These are phyloP conservation scores for Ascidia mentula DNA, from an alignment of 23 tunicate species.

Conservation along the genomic window DNA sequence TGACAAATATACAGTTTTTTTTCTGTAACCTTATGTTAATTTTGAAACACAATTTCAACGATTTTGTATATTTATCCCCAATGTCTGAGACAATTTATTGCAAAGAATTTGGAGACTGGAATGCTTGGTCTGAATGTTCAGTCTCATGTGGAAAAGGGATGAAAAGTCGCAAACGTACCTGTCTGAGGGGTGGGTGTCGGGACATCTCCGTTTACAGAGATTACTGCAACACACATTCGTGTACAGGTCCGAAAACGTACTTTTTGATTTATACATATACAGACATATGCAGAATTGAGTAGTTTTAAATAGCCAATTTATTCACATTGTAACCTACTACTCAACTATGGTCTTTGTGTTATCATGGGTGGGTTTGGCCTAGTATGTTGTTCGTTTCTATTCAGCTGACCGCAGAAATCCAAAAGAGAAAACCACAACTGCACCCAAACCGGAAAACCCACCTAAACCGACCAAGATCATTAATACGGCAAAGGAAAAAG, in stretches of 20 bases:
- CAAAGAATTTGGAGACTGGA: slow-evolving; percentile 44
- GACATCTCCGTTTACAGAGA: not conserved
- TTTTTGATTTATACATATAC: too few species aligned
- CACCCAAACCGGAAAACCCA: not conserved
- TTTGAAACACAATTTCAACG: too few species aligned
- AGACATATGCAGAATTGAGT: too few species aligned
- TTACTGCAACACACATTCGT: slow-evolving; percentile 2
- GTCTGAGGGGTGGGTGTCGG: not conserved
- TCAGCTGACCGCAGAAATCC: not conserved
- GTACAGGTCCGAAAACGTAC: not conserved
- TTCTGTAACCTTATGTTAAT: too few species aligned
- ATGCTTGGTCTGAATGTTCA: slow-evolving; percentile 32
- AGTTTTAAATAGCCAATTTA: too few species aligned
- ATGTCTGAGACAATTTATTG: too few species aligned
- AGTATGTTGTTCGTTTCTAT: too few species aligned
- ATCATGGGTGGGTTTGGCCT: too few species aligned
- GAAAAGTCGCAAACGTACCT: slow-evolving; percentile 20
- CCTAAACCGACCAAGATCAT: not conserved
- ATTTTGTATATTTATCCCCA: too few species aligned
- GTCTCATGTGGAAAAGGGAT: slow-evolving; percentile 56
- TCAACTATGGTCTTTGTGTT: too few species aligned
- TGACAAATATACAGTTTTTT: too few species aligned
- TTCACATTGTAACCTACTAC: too few species aligned
- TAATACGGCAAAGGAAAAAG: not conserved
- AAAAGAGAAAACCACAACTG: not conserved